Percentiles rank a stretch among this genome's conserved stretches.
Conservation (phyloP, 2,797 vertebrate genomes). For the Enoplosus armatus region DNA sequence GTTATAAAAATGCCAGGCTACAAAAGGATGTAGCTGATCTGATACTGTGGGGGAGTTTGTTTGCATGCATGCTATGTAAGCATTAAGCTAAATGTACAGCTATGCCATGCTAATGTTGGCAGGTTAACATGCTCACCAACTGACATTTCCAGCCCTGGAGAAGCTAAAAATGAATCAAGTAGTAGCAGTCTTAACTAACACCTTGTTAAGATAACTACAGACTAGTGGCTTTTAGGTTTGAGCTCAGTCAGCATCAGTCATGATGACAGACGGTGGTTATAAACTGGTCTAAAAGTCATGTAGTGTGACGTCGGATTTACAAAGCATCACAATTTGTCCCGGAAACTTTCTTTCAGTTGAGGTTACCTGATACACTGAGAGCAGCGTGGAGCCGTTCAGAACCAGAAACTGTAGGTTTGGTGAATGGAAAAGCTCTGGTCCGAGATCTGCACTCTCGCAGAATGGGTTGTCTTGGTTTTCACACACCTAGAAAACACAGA, state of each 20-base stretch:
- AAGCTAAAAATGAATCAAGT: not conserved
- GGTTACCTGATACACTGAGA: constrained; percentile 87
- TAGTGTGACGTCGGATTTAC: no score
- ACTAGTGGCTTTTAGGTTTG: not conserved
- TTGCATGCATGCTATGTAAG: not conserved
- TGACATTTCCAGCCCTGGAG: not conserved
- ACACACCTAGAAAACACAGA: constrained; percentile 85
- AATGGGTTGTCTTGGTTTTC: constrained; percentile 98
- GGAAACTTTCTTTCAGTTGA: not conserved
- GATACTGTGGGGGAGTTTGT: no score
- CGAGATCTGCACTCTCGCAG: constrained; percentile 94
- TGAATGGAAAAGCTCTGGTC: constrained; percentile 96
- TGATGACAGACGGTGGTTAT: not conserved
- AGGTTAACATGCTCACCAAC: not conserved
- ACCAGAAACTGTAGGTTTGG: constrained; percentile 98
- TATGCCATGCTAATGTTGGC: not conserved
- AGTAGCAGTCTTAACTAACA: not conserved
- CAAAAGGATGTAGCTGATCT: no score
- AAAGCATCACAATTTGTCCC: fast-evolving
- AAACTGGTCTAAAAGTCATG: no score
- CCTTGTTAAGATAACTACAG: not conserved
- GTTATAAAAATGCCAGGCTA: no score
- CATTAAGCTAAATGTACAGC: no score
- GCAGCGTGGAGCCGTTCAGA: constrained; percentile 94
- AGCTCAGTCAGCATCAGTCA: not conserved